Conservation (phyloP, 2,888 invertebrate species). For the Oconnorella tubifera region DNA sequence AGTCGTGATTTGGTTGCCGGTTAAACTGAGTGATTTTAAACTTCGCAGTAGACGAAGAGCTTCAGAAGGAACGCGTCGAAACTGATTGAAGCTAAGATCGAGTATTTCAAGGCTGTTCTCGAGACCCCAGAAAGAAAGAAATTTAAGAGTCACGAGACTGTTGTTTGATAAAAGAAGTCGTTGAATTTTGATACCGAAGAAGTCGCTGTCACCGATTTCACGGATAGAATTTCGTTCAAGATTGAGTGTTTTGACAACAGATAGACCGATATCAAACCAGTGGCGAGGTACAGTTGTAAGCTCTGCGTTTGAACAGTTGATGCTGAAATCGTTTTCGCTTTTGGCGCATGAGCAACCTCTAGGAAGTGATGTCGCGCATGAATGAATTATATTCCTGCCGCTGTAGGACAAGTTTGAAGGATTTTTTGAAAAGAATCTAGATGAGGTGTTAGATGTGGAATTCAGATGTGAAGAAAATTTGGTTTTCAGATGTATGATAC, state of each 20-base stretch:
- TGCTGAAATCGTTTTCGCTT: slow-evolving; percentile 20
- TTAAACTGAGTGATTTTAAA: slow-evolving; percentile 27
- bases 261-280: slow-evolving; percentile 29
- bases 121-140: slow-evolving; percentile 37
- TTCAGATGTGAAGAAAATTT: no score
- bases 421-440: no score
- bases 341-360: slow-evolving; percentile 24
- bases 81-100: slow-evolving; percentile 32
- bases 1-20: slow-evolving; percentile 27
- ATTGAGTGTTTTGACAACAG: slow-evolving; percentile 29
- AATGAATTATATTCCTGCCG: no score
- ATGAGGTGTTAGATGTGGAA: no score
- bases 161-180: slow-evolving; percentile 33
- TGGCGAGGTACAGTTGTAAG: slow-evolving; percentile 23
- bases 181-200: slow-evolving; percentile 33
- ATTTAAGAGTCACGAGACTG: slow-evolving; percentile 18
- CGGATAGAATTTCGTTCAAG: slow-evolving; percentile 27
- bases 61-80: slow-evolving; percentile 28
- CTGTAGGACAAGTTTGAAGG: no score
- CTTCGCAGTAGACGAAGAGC: slow-evolving; percentile 29
- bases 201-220: slow-evolving; percentile 28
- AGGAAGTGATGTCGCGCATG: slow-evolving; percentile 17
- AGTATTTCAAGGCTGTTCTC: slow-evolving; percentile 31
- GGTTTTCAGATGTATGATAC: no score
- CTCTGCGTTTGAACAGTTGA: slow-evolving; percentile 26